Base-by-base conservation (phyloP, 1,140 invertebrate genomes). In the Gonioctena quinquepunctata region DNA sequence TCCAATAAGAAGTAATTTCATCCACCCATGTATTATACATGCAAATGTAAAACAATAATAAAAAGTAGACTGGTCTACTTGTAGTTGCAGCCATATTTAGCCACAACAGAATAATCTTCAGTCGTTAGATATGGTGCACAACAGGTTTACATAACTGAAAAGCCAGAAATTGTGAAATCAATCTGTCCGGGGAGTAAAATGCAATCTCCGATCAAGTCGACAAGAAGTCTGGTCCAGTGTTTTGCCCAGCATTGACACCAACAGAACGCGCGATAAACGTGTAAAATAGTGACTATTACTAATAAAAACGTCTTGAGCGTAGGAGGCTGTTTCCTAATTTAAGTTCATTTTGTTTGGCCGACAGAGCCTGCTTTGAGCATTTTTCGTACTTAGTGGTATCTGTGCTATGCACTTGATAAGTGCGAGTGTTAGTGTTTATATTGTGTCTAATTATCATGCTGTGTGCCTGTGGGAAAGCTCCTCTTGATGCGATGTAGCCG, bases 281-380 rank as follows among this genome's bases (percentile, higher is more conserved):
- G 50, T 66, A 66, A 66, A 66, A 52, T 42, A 18, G 59, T 61
- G 59, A 28, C 23, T 61, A 66, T 54, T 66, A 54, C 26, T 66
- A 66, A 66, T 66, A 52, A 66, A 54, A 54, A 26, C 63, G 63
- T 66, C 21, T 66, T 63, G 42, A 27, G 49, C 49, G 63, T 66
- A 66, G 63, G 63, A 54, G 63, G 63, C 22, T 21, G 63, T 66
- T 66, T 66, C 63, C 63, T 66, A 54, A 66, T 66, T 66, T 66
- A 66, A 66, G 63, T 66, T 66, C 63, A 27, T 66, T 66, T 54
- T 54, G 63, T 66, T 66, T 28, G 63, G 33, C 16, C 33, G 33
- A 42, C 61, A 49, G 57, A 25, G 22, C 57, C 57, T 26, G 57
- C 57, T 52, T 60, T 60, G 16, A 16, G 28, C 19, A 63, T 63